Conservation (phyloP, 2,797 vertebrate genomes). For the Synanceia verrucosa region DNA sequence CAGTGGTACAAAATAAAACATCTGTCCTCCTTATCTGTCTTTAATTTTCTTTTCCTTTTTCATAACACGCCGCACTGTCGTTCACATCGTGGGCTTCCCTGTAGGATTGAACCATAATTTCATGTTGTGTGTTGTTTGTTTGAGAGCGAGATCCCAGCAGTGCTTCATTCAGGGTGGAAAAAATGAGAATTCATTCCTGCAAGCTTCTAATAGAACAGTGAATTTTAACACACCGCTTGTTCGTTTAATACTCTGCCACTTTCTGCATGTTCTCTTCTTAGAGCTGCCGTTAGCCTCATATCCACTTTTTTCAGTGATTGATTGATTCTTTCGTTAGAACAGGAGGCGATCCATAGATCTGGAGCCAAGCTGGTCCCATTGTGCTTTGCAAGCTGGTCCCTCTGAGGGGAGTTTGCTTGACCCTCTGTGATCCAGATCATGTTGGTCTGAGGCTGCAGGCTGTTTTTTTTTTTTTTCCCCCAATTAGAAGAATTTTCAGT, state of each 20-base stretch:
- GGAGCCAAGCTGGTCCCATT: background rate
- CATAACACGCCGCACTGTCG: too few relatives aligned
- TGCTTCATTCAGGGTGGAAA: too few relatives aligned
- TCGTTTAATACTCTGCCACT: background rate
- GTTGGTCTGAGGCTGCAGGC: background rate
- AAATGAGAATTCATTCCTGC: background rate
- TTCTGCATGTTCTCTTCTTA: background rate
- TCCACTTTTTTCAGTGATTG: background rate
- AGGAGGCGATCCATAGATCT: background rate
- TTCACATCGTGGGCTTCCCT: background rate
- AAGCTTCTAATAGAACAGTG: background rate
- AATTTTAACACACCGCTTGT: background rate
- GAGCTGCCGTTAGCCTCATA: background rate
- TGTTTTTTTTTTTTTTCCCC: too few relatives aligned
- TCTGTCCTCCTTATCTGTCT: conserved; percentile 7
- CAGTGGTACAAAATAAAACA: background rate
- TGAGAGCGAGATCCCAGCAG: too few relatives aligned
- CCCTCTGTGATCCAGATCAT: background rate
- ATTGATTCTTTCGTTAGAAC: background rate
- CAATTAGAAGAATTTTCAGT: too few relatives aligned
- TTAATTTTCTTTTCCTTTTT: conserved; percentile 30
- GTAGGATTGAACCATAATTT: background rate
- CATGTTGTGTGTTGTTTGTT: background rate
- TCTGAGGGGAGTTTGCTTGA: background rate
- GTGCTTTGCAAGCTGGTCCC: background rate